A percentile compares a stretch with the other conserved stretches of the same genome.
These are phyloP conservation scores for Rhynchophorus ferrugineus DNA, from an alignment of 1,140 invertebrate species.

Conservation along the genomic window DNA sequence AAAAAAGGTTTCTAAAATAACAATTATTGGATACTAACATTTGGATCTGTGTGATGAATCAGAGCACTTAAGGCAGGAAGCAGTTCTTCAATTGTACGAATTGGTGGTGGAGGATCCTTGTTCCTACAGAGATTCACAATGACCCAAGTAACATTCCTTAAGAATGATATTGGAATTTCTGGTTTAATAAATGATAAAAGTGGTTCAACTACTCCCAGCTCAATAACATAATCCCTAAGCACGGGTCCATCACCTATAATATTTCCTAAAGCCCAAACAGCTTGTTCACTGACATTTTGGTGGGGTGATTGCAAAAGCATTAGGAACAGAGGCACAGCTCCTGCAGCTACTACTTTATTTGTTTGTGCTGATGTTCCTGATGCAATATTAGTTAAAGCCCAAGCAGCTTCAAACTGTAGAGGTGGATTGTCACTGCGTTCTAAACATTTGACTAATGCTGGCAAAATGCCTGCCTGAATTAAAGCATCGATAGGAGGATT, in stretches of 20 bases:
- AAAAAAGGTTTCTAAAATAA: neutral
- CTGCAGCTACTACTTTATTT: conserved; percentile 86
- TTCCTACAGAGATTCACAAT: conserved; percentile 95
- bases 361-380: conserved; percentile 93
- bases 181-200: conserved; percentile 86
- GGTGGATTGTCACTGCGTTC: conserved; percentile 79
- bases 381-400: conserved; percentile 98
- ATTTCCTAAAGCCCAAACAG: conserved; percentile 94
- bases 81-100: conserved; percentile 83
- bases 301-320: conserved; percentile 83
- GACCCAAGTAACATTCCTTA: conserved; percentile 97
- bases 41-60: conserved; percentile 92
- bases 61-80: conserved; percentile 89
- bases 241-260: conserved; percentile 89
- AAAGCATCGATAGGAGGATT: conserved; percentile 99
- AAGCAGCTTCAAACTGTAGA: conserved; percentile 97
- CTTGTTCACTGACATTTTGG: conserved; percentile 98
- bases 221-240: conserved; percentile 87
- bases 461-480: conserved; percentile 88
- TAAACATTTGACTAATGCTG: conserved; percentile 86
- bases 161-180: conserved; percentile 85
- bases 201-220: conserved; percentile 81
- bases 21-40: too few species aligned
- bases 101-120: conserved; percentile 87
- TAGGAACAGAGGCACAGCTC: conserved; percentile 93